Evolutionary conservation across 2,113 vertebrate species (phyloP).

Genomic region (Lepus americanus): DNA sequence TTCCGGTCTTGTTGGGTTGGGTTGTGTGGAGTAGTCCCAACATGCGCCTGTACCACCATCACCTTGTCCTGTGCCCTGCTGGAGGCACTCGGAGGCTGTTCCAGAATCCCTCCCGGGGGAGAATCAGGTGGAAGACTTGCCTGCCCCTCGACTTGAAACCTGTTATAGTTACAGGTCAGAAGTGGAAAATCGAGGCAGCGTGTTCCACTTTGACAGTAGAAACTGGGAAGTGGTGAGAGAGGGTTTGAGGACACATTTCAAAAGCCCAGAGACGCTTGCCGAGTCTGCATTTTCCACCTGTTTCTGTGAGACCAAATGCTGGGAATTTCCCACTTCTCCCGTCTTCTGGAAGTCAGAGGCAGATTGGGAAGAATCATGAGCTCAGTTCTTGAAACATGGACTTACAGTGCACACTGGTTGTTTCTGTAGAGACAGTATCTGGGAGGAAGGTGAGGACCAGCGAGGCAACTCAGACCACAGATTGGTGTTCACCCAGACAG

Average conservation of each 20-base stretch:
- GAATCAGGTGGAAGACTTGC: neutral
- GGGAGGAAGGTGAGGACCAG: neutral
- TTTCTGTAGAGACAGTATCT: neutral
- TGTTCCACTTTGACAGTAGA: neutral
- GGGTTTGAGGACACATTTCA: neutral
- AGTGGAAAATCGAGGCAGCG: neutral
- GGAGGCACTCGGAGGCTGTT: neutral
- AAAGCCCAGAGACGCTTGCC: neutral
- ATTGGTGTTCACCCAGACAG: neutral
- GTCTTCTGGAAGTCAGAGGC: neutral
- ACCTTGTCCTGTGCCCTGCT: neutral
- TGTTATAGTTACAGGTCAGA: neutral
- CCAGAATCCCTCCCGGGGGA: neutral
- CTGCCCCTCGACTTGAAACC: neutral
- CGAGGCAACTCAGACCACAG: neutral
- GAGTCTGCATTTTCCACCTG: neutral
- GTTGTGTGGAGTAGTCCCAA: neutral
- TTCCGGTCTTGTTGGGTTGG: neutral
- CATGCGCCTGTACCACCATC: neutral
- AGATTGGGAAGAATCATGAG: neutral
- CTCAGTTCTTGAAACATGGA: neutral
- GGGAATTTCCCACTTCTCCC: neutral
- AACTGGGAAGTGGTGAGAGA: neutral
- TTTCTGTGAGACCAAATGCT: neutral
- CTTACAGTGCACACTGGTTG: neutral